Percentiles rank a stretch among this genome's conserved stretches.
These are phyloP conservation scores for Virgularia gustaviana DNA, from an alignment of 92 coral and sea anemone genomes.

Conservation along the genomic window DNA sequence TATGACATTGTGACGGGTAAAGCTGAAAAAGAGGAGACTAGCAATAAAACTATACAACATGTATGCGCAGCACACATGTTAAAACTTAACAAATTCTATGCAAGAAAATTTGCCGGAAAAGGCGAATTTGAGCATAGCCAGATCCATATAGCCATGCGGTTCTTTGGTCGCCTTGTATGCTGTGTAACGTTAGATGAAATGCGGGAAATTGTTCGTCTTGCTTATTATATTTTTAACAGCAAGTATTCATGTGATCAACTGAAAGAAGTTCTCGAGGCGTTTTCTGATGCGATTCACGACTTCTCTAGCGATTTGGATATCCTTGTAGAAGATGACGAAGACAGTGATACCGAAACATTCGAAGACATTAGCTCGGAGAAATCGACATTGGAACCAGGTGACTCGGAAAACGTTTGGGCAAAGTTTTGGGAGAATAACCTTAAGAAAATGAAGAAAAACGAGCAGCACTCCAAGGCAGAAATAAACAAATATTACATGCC, in stretches of 20 bases:
- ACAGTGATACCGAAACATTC: background rate
- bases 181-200: conserved; percentile 2
- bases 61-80: conserved; percentile 22
- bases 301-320: background rate
- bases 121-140: conserved; percentile 6
- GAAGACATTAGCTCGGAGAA: background rate
- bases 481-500: conserved; percentile 1
- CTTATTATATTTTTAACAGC: background rate
- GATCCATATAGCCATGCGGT: conserved; percentile 30
- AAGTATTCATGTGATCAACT: background rate
- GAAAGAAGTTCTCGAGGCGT: background rate
- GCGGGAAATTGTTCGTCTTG: background rate
- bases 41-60: background rate
- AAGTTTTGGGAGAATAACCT: background rate
- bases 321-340: background rate
- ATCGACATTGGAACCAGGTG: background rate
- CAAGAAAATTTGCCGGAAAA: background rate
- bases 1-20: conserved; percentile 9
- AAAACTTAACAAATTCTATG: conserved; percentile 12
- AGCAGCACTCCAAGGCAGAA: background rate
- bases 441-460: background rate
- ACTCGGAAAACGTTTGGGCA: background rate
- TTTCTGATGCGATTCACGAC: background rate
- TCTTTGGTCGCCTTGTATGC: conserved; percentile 22
- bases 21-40: background rate